Conservation (phyloP, 2,888 invertebrate genomes). For the Ormyrus nitidulus region DNA sequence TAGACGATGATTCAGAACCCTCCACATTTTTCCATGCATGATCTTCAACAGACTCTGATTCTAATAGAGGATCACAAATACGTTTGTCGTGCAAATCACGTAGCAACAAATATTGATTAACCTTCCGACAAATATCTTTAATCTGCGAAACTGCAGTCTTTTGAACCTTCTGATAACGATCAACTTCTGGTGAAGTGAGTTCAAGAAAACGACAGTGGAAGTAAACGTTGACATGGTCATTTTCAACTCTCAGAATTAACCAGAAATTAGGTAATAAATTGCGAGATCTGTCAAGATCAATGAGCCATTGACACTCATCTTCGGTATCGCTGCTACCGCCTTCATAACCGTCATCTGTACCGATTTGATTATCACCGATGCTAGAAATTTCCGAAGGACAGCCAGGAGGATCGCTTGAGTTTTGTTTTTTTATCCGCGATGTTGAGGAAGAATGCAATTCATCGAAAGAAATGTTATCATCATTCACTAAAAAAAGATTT, state of each 20-base stretch:
- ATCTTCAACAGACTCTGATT: slow-evolving; percentile 80
- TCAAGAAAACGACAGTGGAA: slow-evolving; percentile 82
- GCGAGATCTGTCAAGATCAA: slow-evolving; percentile 77
- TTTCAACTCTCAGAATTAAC: slow-evolving; percentile 81
- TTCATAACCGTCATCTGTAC: slow-evolving; percentile 77
- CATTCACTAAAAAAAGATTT: slow-evolving; percentile 4
- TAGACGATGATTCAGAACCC: slow-evolving; percentile 37
- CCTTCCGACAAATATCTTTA: slow-evolving; percentile 79
- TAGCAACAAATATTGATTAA: slow-evolving; percentile 84
- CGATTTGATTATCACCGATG: slow-evolving; percentile 66
- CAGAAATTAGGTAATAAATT: slow-evolving; percentile 82
- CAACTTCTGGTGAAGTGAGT: slow-evolving; percentile 77
- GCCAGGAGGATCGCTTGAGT: slow-evolving; percentile 67
- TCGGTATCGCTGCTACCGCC: slow-evolving; percentile 81
- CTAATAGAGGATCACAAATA: slow-evolving; percentile 81
- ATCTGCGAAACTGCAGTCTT: slow-evolving; percentile 78
- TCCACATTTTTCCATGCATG: slow-evolving; percentile 67
- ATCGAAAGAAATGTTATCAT: slow-evolving; percentile 22
- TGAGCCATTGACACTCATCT: slow-evolving; percentile 79
- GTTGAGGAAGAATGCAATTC: neutral
- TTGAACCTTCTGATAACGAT: slow-evolving; percentile 77
- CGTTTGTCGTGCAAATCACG: slow-evolving; percentile 82
- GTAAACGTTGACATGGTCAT: slow-evolving; percentile 79
- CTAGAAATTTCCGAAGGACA: slow-evolving; percentile 69
- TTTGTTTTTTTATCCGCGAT: slow-evolving; percentile 60